These are phyloP conservation scores for Tinamus major DNA, from an alignment of 2,797 vertebrate species.

Conservation along the genomic window DNA sequence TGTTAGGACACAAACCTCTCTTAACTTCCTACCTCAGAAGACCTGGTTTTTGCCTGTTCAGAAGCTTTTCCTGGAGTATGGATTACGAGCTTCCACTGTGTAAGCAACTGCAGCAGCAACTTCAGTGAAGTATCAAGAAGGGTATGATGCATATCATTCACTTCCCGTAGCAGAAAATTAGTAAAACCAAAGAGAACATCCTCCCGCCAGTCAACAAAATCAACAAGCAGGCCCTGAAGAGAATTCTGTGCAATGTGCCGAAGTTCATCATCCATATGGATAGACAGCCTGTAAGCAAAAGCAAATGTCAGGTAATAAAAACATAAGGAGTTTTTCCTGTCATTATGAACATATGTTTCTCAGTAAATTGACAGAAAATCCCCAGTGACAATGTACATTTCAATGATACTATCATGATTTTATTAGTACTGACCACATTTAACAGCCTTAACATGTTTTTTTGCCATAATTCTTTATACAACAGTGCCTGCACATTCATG, in stretches of 20 bases:
- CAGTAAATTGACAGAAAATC: not conserved
- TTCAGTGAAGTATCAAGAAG: constrained; percentile 96
- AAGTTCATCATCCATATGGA: constrained; percentile 98
- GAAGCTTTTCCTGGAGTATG: constrained; percentile 84
- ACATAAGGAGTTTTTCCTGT: not conserved
- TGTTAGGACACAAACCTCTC: not conserved
- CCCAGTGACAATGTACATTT: not conserved
- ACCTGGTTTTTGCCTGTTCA: constrained; percentile 78
- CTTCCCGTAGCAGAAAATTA: constrained; percentile 95
- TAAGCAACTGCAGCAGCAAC: constrained; percentile 94
- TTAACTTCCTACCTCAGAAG: constrained; percentile 77
- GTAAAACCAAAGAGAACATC: constrained; percentile 97
- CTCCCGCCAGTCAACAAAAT: constrained; percentile 98
- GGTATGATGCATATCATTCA: constrained; percentile 94
- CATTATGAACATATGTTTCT: not conserved
- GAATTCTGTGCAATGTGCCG: constrained; percentile 98
- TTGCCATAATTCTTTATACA: not conserved
- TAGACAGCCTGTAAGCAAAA: constrained; percentile 86
- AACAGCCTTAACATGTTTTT: not conserved
- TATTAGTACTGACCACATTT: not conserved
- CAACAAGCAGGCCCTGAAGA: constrained; percentile 94
- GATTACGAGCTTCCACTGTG: constrained; percentile 94
- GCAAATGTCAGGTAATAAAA: not conserved
- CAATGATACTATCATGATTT: not conserved
- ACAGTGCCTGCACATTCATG: not conserved